A percentile compares a stretch with the other conserved stretches of the same genome.
These are phyloP conservation scores for Thecophora atra DNA, from an alignment of 2,888 invertebrate species.

Conservation along the genomic window DNA sequence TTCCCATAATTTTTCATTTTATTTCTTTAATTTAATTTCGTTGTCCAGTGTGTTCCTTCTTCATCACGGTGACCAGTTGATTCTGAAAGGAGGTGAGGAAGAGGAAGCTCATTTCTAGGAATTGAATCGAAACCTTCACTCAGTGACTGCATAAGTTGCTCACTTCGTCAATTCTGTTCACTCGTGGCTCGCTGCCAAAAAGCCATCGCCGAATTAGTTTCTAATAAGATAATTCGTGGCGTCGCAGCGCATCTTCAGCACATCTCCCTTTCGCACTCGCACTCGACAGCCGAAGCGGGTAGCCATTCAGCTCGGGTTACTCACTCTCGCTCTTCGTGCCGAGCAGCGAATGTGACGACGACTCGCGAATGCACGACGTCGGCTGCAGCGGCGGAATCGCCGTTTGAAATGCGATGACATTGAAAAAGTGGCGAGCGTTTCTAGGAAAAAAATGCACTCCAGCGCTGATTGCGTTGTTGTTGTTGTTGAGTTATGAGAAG, in stretches of 20 bases:
- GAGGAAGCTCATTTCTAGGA: constrained; percentile 57
- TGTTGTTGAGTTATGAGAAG: neutral
- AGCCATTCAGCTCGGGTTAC: constrained; percentile 25
- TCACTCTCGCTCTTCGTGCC: neutral
- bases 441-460: constrained; percentile 37
- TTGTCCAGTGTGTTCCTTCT: no score
- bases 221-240: constrained; percentile 39
- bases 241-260: neutral
- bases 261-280: neutral
- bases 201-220: constrained; percentile 40
- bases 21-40: no score
- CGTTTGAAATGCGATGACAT: constrained; percentile 33
- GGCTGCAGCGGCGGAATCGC: neutral
- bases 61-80: no score
- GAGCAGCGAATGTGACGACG: no score
- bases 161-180: constrained; percentile 1
- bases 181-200: neutral
- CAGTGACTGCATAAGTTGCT: neutral
- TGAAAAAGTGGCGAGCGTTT: constrained; percentile 21
- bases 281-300: neutral
- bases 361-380: no score
- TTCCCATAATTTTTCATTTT: no score
- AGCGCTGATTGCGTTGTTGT: neutral
- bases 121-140: constrained; percentile 60
- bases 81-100: no score